Evolutionary conservation across 2,888 invertebrate species (phyloP).

Genomic region (Tipula helvola): DNA sequence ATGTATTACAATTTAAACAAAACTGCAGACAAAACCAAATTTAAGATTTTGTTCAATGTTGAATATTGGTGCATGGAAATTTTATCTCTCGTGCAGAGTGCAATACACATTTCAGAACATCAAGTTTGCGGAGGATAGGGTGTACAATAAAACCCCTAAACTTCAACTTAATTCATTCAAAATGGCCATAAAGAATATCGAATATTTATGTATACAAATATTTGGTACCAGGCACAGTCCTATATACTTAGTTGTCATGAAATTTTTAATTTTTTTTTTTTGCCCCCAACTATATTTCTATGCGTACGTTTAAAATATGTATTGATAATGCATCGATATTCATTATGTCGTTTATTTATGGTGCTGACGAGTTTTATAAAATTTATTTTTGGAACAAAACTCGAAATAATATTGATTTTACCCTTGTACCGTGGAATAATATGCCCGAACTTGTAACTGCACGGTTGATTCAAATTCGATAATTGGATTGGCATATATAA

Average conservation of each 20-base stretch:
- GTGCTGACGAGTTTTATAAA: not conserved
- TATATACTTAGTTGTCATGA: not conserved
- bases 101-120: not conserved
- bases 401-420: not conserved
- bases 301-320: not conserved
- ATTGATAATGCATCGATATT: not conserved
- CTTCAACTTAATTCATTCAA: not conserved
- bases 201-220: not conserved
- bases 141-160: not conserved
- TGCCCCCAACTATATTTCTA: not conserved
- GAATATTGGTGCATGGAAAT: not conserved
- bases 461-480: not conserved
- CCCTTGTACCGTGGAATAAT: not conserved
- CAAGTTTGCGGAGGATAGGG: not conserved
- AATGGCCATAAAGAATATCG: not conserved
- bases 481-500: not conserved
- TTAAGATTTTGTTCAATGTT: not conserved
- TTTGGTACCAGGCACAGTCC: not conserved
- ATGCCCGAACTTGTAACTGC: not conserved
- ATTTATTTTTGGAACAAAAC: not conserved
- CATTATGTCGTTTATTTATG: not conserved
- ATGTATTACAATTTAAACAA: not conserved
- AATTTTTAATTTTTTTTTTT: not conserved
- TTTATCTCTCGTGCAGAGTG: not conserved
- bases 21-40: not conserved